phyloP scores from a whole-genome alignment of 1,140 invertebrate genomes.

The Rhagoletis pomonella region DNA sequence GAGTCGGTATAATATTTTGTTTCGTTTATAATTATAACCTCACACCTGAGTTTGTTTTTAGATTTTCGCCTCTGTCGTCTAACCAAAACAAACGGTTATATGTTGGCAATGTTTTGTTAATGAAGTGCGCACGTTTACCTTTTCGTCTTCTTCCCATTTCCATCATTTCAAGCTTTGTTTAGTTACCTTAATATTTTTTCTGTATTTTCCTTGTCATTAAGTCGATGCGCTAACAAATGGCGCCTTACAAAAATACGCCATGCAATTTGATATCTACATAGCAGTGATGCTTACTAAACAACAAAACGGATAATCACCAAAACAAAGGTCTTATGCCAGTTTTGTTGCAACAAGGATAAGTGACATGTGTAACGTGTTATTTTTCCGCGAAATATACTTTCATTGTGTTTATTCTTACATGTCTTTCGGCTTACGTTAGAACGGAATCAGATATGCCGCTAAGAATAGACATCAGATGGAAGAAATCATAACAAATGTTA shows the following conservation, averaged over 20 bases:
- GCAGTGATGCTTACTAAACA: neutral
- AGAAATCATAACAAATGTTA: neutral
- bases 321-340: neutral
- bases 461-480: neutral
- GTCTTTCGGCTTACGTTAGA: neutral
- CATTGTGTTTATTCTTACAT: neutral
- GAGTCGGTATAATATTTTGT: neutral
- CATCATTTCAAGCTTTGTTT: neutral
- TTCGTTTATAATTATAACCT: slow-evolving; percentile 9
- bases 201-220: neutral
- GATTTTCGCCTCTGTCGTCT: neutral
- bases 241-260: slow-evolving; percentile 20
- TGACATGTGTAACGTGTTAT: neutral
- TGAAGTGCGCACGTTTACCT: neutral
- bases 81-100: slow-evolving; percentile 10
- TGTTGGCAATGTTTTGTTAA: neutral
- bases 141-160: neutral
- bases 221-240: slow-evolving; percentile 12
- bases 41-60: neutral
- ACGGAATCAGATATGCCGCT: slow-evolving; percentile 1
- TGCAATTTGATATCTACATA: neutral
- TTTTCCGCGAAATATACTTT: neutral
- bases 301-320: neutral
- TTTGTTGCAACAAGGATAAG: slow-evolving; percentile 21
- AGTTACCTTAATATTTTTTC: neutral